phyloP scores from a whole-genome alignment of 2,888 invertebrate genomes.

The Cheiracanthium punctorium region DNA sequence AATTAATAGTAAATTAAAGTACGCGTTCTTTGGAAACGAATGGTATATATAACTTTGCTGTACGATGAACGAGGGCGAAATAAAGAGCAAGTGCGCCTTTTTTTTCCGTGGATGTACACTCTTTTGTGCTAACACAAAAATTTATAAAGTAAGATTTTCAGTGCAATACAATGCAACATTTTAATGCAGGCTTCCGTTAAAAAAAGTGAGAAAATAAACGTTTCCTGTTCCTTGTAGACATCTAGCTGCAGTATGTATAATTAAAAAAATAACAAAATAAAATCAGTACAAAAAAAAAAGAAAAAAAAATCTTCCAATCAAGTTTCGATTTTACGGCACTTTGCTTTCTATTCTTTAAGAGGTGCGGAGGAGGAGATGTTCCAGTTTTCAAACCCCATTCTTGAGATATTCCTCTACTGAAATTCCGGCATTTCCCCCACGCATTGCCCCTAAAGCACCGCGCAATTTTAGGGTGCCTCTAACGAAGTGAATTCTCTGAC shows the following conservation, averaged over 20 bases:
- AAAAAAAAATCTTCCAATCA: conserved; percentile 49
- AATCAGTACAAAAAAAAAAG: background rate
- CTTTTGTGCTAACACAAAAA: no score
- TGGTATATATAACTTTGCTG: no score
- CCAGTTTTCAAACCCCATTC: conserved; percentile 41
- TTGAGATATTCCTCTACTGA: conserved; percentile 24
- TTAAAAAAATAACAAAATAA: background rate
- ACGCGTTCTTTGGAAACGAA: no score
- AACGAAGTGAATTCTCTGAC: conserved; percentile 60
- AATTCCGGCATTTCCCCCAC: conserved; percentile 11
- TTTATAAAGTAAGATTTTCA: no score
- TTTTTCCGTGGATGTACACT: no score
- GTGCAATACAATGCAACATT: no score
- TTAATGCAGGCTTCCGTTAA: no score
- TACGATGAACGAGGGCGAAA: no score
- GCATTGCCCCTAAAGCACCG: conserved; percentile 32
- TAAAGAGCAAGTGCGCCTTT: no score
- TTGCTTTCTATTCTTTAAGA: conserved; percentile 44
- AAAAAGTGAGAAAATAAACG: no score
- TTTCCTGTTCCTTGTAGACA: no score
- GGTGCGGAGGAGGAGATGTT: background rate
- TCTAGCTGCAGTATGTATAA: background rate
- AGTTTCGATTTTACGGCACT: conserved; percentile 66
- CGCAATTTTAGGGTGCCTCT: conserved; percentile 61
- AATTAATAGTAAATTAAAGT: no score